Percentiles rank a stretch among this genome's conserved stretches.
These are phyloP conservation scores for Entomobrya proxima DNA, from an alignment of 2,888 invertebrate species.

Conservation along the genomic window DNA sequence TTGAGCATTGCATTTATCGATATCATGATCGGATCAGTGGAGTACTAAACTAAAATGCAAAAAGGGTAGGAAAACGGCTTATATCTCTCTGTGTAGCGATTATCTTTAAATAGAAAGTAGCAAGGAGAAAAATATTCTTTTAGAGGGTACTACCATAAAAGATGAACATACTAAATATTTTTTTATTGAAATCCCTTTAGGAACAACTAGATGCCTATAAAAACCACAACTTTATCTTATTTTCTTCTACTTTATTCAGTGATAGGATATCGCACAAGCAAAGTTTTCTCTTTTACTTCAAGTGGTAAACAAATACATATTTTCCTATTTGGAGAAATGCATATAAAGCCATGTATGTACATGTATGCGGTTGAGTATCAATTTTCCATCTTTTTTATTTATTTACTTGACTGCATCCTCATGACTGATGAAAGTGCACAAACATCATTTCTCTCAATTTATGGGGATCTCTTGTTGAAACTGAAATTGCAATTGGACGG, in stretches of 20 bases:
- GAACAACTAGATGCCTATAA: neutral
- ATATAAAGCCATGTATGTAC: too few relatives aligned
- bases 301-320: too few relatives aligned
- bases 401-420: slow-evolving; percentile 43
- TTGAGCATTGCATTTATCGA: slow-evolving; percentile 24
- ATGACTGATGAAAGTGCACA: slow-evolving; percentile 35
- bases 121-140: neutral
- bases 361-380: slow-evolving; percentile 34
- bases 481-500: slow-evolving; percentile 39
- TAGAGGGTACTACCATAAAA: neutral
- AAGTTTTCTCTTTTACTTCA: too few relatives aligned
- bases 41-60: neutral
- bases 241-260: too few relatives aligned
- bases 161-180: neutral
- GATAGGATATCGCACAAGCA: too few relatives aligned
- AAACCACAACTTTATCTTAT: too few relatives aligned
- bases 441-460: slow-evolving; percentile 49
- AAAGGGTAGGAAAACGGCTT: slow-evolving; percentile 33
- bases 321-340: too few relatives aligned
- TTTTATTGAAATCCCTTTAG: neutral
- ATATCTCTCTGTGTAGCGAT: slow-evolving; percentile 15
- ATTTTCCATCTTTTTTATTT: slow-evolving; percentile 37
- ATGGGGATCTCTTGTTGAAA: slow-evolving; percentile 25
- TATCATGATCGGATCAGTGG: neutral
- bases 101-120: slow-evolving; percentile 6